Evolutionary conservation across 2,888 invertebrate species (phyloP), one percentile per base, ranked within the genome.

Genomic region (Carterocephalus palaemon): DNA sequence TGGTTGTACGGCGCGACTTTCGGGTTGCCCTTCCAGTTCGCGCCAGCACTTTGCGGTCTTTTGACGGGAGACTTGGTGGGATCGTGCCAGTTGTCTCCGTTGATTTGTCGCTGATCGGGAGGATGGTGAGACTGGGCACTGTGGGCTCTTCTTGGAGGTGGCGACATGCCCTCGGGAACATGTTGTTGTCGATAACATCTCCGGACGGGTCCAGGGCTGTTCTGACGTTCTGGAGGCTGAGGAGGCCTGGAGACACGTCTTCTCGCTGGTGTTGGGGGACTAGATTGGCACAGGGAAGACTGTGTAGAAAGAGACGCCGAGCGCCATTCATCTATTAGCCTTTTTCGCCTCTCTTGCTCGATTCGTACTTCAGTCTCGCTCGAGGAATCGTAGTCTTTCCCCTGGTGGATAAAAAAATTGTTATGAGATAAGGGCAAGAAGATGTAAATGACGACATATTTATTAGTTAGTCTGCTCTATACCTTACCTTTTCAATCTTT

Each of bases 401-500:
- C 95, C 94, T 94, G 77, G 4, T 42, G 28, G 19, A 3, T 4
- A 19, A 19, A 33, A 34, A 32, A 31, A 24, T 3, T 13, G 6
- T 4, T 29, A 10, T 8, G 3, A 24, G 3, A 6, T 19, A 19
- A 3, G 3, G 19, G 19, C 24, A 24, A 24, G 5, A n/a, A 24
- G n/a, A n/a, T n/a, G n/a, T n/a, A n/a, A n/a, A n/a, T n/a, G 3
- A 24, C 24, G 3, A 24, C n/a, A 24, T 16, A 10, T 20, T 34
- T 13, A n/a, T n/a, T n/a, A n/a, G n/a, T n/a, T n/a, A n/a, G n/a
- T n/a, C n/a, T n/a, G n/a, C n/a, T n/a, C n/a, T n/a, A n/a, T 24
- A 22, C 2, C 15, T 12, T 50, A 95, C 95, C 84, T 92, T 93
- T 78, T 95, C 94, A 68, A 96, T 96, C 88, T 95, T 96, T 63